These are phyloP conservation scores for Aspidiotus rigidus DNA, from an alignment of 2,888 invertebrate genomes.

Conservation along the genomic window DNA sequence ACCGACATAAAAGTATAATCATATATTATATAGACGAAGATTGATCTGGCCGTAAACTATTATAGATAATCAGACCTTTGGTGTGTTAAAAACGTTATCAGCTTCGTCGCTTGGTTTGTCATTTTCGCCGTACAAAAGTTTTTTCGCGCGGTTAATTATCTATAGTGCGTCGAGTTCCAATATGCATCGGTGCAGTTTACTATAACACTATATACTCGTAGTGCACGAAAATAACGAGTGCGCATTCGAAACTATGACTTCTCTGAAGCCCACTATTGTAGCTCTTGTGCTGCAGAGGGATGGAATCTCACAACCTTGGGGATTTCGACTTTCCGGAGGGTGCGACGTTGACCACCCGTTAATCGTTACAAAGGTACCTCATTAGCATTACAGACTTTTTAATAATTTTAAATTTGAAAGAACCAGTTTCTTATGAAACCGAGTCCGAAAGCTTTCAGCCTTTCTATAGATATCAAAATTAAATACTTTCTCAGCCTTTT, in stretches of 20 bases:
- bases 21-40: too few species aligned
- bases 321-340: constrained; percentile 77
- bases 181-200: neutral
- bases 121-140: neutral
- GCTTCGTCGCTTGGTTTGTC: constrained; percentile 1
- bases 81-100: neutral
- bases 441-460: too few species aligned
- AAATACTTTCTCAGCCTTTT: too few species aligned
- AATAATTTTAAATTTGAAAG: too few species aligned
- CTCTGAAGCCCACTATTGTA: constrained; percentile 52
- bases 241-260: constrained; percentile 21
- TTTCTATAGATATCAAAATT: too few species aligned
- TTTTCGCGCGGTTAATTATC: constrained; percentile 1
- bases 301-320: constrained; percentile 67
- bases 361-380: constrained; percentile 72
- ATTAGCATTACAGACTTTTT: too few species aligned
- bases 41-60: too few species aligned
- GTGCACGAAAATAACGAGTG: neutral
- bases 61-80: too few species aligned
- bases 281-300: constrained; percentile 64
- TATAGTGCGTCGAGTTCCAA: too few species aligned
- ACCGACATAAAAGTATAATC: constrained; percentile 20
- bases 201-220: neutral
- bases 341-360: constrained; percentile 76
- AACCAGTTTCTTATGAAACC: too few species aligned